phyloP scores from a whole-genome alignment of 2,888 invertebrate species.

The Myopa tessellatipennis region DNA sequence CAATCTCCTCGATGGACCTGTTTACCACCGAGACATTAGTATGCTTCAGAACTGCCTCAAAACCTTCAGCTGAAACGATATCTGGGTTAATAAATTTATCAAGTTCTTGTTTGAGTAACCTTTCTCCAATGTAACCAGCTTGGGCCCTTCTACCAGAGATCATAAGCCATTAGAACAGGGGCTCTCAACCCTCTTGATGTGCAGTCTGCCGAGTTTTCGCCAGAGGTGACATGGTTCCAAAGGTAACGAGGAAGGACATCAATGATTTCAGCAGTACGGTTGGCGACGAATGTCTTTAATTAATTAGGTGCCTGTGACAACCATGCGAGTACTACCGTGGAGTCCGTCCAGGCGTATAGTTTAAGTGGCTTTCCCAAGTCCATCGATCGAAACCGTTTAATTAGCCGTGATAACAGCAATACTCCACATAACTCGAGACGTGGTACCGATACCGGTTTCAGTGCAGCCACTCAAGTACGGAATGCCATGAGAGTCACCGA shows the following conservation, averaged over 20 bases:
- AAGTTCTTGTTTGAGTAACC: too few relatives aligned
- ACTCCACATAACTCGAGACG: neutral
- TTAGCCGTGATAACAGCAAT: neutral
- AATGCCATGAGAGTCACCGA: neutral
- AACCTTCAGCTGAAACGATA: too few relatives aligned
- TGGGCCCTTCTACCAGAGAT: too few relatives aligned
- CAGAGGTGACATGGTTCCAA: constrained; percentile 18
- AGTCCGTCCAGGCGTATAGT: neutral
- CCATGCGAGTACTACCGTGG: neutral
- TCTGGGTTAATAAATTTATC: too few relatives aligned
- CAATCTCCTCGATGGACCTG: too few relatives aligned
- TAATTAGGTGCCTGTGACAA: neutral
- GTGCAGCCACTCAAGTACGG: neutral
- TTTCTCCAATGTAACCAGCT: too few relatives aligned
- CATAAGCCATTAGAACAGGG: neutral
- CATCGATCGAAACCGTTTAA: neutral
- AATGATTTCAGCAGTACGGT: neutral
- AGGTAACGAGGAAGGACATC: neutral
- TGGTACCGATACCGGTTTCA: neutral
- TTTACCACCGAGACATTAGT: too few relatives aligned
- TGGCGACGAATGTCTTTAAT: neutral
- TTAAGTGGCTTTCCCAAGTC: neutral
- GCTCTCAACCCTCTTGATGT: constrained; percentile 16
- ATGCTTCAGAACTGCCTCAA: too few relatives aligned
- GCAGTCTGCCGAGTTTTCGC: constrained; percentile 19